These are phyloP conservation scores for Adelognathus sp. DNA, from an alignment of 2,888 invertebrate species.

Conservation along the genomic window DNA sequence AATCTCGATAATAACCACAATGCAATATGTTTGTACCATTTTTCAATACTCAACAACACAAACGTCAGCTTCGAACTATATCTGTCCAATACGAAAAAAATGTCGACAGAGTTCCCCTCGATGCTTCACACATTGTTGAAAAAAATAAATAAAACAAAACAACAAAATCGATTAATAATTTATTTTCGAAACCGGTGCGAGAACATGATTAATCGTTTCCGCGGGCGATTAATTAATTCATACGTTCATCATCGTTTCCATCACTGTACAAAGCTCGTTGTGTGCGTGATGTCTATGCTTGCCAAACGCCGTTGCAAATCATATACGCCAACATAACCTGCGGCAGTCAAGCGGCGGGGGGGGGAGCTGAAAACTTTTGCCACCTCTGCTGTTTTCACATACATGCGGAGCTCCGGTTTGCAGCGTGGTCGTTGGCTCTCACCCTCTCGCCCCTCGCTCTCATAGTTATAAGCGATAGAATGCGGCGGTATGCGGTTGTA, in stretches of 20 bases:
- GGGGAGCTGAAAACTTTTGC: conserved; percentile 59
- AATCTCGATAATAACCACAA: too few species aligned
- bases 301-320: conserved; percentile 36
- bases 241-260: conserved; percentile 34
- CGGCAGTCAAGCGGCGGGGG: conserved; percentile 51
- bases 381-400: too few species aligned
- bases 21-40: too few species aligned
- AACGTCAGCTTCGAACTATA: too few species aligned
- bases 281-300: background rate
- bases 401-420: conserved; percentile 16
- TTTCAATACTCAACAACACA: too few species aligned
- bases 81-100: too few species aligned
- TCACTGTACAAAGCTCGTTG: background rate
- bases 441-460: background rate
- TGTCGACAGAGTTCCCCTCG: background rate
- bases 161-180: conserved; percentile 1
- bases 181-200: conserved; percentile 13
- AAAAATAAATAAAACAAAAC: background rate
- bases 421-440: conserved; percentile 15
- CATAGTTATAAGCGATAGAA: conserved; percentile 7
- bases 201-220: conserved; percentile 35
- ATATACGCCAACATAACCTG: conserved; percentile 49
- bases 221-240: conserved; percentile 52
- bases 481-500: conserved; percentile 51
- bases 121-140: background rate